Conservation (phyloP, 2,888 invertebrate genomes). For the Drosophila anomalata region DNA sequence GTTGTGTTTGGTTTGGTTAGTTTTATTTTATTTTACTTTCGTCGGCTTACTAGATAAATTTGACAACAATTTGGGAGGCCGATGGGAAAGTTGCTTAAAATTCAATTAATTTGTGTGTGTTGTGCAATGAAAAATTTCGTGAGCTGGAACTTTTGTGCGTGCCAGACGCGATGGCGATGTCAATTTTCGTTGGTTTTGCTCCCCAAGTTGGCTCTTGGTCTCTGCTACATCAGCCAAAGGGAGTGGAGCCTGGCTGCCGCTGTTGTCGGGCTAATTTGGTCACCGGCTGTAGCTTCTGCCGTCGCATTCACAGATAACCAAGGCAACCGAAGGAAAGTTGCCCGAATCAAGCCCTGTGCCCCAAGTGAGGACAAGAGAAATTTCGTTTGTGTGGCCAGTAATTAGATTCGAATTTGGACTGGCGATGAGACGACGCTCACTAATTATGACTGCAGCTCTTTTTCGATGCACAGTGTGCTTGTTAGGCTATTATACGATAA, state of each 20-base stretch:
- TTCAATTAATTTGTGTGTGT: slow-evolving; percentile 73
- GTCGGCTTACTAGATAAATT: slow-evolving; percentile 58
- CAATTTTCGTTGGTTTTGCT: slow-evolving; percentile 12
- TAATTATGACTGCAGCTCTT: slow-evolving; percentile 14
- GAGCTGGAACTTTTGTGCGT: slow-evolving; percentile 65
- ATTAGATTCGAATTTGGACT: slow-evolving; percentile 65
- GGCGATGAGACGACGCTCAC: slow-evolving; percentile 15
- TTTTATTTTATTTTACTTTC: slow-evolving; percentile 18
- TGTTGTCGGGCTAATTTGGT: slow-evolving; percentile 67
- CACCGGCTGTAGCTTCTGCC: slow-evolving; percentile 43
- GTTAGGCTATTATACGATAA: background rate
- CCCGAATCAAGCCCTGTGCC: slow-evolving; percentile 12
- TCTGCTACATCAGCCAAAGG: slow-evolving; percentile 17
- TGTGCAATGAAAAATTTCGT: slow-evolving; percentile 66
- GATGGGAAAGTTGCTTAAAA: slow-evolving; percentile 69
- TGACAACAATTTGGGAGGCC: slow-evolving; percentile 56
- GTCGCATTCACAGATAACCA: slow-evolving; percentile 61
- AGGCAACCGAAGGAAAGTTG: slow-evolving; percentile 68
- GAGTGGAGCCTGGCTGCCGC: slow-evolving; percentile 11
- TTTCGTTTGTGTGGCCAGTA: slow-evolving; percentile 61
- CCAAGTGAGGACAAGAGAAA: slow-evolving; percentile 31
- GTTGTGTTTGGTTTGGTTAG: slow-evolving; percentile 3
- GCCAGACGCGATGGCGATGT: slow-evolving; percentile 41
- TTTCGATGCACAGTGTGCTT: background rate
- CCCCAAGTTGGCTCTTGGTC: slow-evolving; percentile 15